These are phyloP conservation scores for Mormyrus hasselquistii DNA, from an alignment of 2,797 vertebrate genomes.

Conservation along the genomic window DNA sequence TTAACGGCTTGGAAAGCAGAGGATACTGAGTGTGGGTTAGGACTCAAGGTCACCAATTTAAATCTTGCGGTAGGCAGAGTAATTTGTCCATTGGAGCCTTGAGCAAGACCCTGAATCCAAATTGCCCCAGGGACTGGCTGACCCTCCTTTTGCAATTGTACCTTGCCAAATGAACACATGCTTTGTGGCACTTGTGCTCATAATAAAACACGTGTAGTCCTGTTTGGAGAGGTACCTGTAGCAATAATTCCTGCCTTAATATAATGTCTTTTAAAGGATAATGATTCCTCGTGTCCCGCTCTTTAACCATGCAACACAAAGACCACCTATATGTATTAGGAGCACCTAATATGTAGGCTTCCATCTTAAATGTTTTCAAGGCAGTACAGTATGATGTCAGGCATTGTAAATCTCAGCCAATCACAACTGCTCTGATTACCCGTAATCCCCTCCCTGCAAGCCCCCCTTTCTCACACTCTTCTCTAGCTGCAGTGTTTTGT, in stretches of 20 bases:
- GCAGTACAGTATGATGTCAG: neutral
- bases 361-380: neutral
- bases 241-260: neutral
- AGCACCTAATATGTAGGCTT: neutral
- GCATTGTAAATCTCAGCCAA: neutral
- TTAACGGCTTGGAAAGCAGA: neutral
- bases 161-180: neutral
- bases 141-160: neutral
- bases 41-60: neutral
- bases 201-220: neutral
- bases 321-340: neutral
- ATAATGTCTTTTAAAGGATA: neutral
- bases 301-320: neutral
- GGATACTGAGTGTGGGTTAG: neutral
- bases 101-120: neutral
- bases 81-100: neutral
- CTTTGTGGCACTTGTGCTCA: neutral
- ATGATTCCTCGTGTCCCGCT: neutral
- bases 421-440: neutral
- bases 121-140: neutral
- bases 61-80: neutral
- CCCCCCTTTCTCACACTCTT: neutral
- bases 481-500: neutral
- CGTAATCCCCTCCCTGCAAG: neutral
- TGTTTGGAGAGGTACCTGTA: neutral